Evolutionary conservation across 2,113 vertebrate species (phyloP), one percentile per base, ranked within the genome.

Genomic region (Falco punctatus): DNA sequence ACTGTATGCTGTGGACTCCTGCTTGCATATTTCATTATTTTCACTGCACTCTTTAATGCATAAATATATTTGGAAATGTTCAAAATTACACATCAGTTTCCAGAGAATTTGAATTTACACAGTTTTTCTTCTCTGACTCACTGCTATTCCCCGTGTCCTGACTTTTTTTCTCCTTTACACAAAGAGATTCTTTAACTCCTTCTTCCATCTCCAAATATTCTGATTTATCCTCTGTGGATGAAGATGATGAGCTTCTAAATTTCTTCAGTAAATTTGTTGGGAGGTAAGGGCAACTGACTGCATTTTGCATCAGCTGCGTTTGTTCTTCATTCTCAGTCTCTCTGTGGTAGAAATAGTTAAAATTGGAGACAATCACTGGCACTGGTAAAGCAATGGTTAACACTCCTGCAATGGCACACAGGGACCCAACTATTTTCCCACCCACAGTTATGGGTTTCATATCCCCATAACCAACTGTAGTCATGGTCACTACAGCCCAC

Each of bases 401-500:
- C 94, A 99, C 99, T 85, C 99, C 99, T 0, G 99, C 99, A 75
- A 99, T 99, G 96, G 99, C 99, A 98, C 99, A 99, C 77, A 99
- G 97, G 66, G 99, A 99, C 96, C 99, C 99, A 44, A 99, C 99
- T 58, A 99, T 99, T 97, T 99, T 99, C 75, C 99, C 99, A 20
- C 99, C 99, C 49, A 99, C 99, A 1, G 99, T 99, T 97, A 99
- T 99, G 97, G 99, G 99, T 97, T 99, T 99, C 99, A 99, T 99
- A 98, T 99, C 99, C 66, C 99, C 99, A 88, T 99, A 99, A 93
- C 99, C 99, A 93, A 99, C 99, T 23, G 99, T 99, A 57, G 99
- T 99, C 99, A 99, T 99, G 94, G 99, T 99, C 91, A 99, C 99
- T 61, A 99, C 99, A 19, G 99, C 99, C 99, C 99, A 99, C 99